Evolutionary conservation across 2,888 invertebrate species (phyloP).

Genomic region (Tuta absoluta): DNA sequence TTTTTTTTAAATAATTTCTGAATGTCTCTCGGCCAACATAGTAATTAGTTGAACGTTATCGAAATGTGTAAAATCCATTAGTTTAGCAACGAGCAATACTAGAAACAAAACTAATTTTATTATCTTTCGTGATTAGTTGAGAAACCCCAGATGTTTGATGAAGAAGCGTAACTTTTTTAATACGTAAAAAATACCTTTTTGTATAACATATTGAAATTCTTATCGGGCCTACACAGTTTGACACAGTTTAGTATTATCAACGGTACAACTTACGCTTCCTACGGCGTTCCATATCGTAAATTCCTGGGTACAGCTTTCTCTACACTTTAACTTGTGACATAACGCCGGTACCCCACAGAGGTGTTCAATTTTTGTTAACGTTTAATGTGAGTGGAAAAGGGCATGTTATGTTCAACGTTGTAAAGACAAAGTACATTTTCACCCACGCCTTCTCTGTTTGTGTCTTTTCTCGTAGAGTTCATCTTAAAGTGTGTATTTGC

Average conservation of each 20-base stretch:
- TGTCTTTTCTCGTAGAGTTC: conserved; percentile 28
- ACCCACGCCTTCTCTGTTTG: conserved; percentile 33
- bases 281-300: conserved; percentile 13
- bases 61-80: conserved; percentile 49
- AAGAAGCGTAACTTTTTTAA: too few species aligned
- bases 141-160: too few species aligned
- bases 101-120: conserved; percentile 54
- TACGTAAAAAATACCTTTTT: too few species aligned
- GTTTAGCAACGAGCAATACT: conserved; percentile 50
- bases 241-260: conserved; percentile 38
- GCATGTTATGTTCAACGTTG: conserved; percentile 26
- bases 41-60: conserved; percentile 42
- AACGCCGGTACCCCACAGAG: conserved; percentile 21
- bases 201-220: not conserved
- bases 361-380: conserved; percentile 22
- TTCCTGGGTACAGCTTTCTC: conserved; percentile 15
- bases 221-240: conserved; percentile 34
- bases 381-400: conserved; percentile 22
- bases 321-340: conserved; percentile 9
- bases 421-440: conserved; percentile 37
- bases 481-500: conserved; percentile 36
- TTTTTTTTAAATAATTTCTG: too few species aligned
- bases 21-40: not conserved
- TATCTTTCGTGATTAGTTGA: too few species aligned
- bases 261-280: conserved; percentile 9